Conservation (phyloP, 2,113 vertebrate genomes). For the Petromus typicus region DNA sequence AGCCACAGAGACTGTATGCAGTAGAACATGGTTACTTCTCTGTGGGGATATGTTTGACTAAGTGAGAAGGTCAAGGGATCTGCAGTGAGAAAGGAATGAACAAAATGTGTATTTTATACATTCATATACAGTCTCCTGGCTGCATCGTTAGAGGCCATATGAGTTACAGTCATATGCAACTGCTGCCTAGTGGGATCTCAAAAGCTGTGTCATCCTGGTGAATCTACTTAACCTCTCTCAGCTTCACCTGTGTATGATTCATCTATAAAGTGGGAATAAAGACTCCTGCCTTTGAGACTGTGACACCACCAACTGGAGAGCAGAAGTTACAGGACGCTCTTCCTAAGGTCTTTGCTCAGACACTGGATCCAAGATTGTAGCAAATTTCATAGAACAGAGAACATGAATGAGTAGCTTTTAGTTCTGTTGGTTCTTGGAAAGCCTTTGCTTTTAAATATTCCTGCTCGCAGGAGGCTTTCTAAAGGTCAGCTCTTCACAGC, state of each 20-base stretch:
- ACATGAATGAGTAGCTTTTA: neutral
- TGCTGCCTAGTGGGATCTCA: neutral
- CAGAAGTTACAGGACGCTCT: neutral
- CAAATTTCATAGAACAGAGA: neutral
- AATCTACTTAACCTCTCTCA: constrained; percentile 45
- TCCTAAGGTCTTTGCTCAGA: neutral
- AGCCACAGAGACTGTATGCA: neutral
- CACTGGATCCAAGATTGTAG: neutral
- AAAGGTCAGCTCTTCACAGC: constrained; percentile 45
- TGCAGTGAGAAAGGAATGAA: neutral
- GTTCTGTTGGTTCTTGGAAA: constrained; percentile 5
- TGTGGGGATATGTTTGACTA: neutral
- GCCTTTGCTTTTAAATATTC: constrained; percentile 65
- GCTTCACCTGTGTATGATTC: neutral
- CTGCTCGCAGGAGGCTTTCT: constrained; percentile 44
- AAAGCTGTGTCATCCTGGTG: neutral
- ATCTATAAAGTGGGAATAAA: neutral
- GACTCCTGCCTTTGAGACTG: neutral
- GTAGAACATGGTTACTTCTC: neutral
- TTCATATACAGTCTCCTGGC: neutral
- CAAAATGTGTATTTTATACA: neutral
- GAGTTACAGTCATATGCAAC: neutral
- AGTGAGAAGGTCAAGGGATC: neutral
- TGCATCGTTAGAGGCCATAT: neutral
- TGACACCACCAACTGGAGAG: neutral